Evolutionary conservation across 2,113 vertebrate species (phyloP).

Genomic region (Platycercus adscitus): DNA sequence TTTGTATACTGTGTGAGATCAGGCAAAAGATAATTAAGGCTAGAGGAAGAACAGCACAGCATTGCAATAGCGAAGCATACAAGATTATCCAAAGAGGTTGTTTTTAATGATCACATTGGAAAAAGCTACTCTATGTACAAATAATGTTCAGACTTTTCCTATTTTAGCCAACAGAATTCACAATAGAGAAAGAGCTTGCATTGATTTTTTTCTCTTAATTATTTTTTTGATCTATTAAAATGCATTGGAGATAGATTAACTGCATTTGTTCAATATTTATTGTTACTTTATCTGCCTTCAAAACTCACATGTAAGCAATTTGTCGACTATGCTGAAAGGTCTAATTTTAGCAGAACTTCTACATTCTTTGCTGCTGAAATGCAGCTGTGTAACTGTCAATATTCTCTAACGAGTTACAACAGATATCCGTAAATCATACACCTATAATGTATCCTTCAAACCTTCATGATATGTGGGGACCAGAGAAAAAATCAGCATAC

Average conservation of each 20-base stretch:
- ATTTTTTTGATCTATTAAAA: not conserved
- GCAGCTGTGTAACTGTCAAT: not conserved
- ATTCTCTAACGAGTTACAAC: not conserved
- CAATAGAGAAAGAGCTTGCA: not conserved
- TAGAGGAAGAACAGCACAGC: not conserved
- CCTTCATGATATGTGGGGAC: not conserved
- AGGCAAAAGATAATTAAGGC: not conserved
- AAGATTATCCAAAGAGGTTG: not conserved
- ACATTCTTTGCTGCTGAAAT: not conserved
- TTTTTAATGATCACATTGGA: not conserved
- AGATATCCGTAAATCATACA: not conserved
- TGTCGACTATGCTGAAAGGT: not conserved
- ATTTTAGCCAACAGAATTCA: not conserved
- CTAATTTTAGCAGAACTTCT: not conserved
- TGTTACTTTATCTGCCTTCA: not conserved
- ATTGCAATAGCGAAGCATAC: not conserved
- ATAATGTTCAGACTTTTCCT: not conserved
- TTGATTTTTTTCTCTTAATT: not conserved
- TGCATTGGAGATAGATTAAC: not conserved
- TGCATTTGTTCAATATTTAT: not conserved
- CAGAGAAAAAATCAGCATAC: not conserved
- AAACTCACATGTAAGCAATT: not conserved
- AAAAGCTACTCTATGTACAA: not conserved
- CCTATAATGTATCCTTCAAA: not conserved
- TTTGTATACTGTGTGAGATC: not conserved